These are phyloP conservation scores for Siderastrea siderea DNA, from an alignment of 92 coral and sea anemone genomes.

Conservation along the genomic window DNA sequence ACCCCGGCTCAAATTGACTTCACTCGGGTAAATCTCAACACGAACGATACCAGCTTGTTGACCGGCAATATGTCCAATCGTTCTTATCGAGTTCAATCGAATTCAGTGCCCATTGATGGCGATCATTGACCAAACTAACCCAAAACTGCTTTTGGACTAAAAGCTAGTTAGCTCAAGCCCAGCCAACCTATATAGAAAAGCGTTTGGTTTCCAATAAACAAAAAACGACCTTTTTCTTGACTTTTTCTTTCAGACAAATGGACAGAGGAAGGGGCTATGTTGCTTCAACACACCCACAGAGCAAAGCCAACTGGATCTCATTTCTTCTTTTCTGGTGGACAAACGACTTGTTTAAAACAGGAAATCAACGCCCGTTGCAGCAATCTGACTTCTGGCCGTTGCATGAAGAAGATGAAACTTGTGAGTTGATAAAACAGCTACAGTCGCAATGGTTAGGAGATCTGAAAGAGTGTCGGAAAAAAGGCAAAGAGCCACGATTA, in stretches of 20 bases:
- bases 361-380: slow-evolving; percentile 50
- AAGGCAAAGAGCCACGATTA: slow-evolving; percentile 20
- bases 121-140: too few species aligned
- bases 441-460: slow-evolving; percentile 34
- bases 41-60: too few species aligned
- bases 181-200: too few species aligned
- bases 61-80: too few species aligned
- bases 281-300: slow-evolving; percentile 31
- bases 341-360: slow-evolving; percentile 42
- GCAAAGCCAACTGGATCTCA: slow-evolving; percentile 41
- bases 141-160: too few species aligned
- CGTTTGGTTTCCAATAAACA: neutral
- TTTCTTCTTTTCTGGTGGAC: slow-evolving; percentile 62
- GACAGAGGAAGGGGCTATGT: neutral
- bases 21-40: too few species aligned
- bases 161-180: too few species aligned
- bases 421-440: slow-evolving; percentile 7
- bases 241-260: slow-evolving; percentile 1
- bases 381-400: slow-evolving; percentile 54
- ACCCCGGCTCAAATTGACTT: too few species aligned
- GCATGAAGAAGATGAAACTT: slow-evolving; percentile 48
- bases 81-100: too few species aligned
- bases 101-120: too few species aligned
- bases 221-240: neutral
- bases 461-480: neutral